Evolutionary conservation across 1,140 invertebrate genomes (phyloP), one percentile per base, ranked within the genome.

Genomic region (Drosophila aff.): DNA sequence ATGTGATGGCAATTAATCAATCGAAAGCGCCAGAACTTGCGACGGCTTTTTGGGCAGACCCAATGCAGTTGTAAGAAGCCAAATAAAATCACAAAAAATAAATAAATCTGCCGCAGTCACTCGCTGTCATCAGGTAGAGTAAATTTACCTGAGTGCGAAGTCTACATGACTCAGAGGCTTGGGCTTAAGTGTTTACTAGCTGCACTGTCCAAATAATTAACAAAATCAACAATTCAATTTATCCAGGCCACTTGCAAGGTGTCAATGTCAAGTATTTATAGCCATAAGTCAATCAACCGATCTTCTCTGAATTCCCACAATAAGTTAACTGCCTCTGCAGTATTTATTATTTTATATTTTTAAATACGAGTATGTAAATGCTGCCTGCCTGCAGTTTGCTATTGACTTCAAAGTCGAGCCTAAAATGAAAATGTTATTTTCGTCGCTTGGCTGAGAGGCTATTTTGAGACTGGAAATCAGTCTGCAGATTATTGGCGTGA

Each of bases 211-310:
- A 79, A 81, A 67, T 71, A 55, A 82, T 77, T 53, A 69, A 78
- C 41, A 64, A 47, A 76, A 55, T 36, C 68, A 78, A 64, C 23
- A 62, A 61, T 43, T 62, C 75, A 60, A 57, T 76, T 68, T 79
- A 78, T 71, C 47, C 69, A 60, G 80, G 55, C 52, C 82, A 73
- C 49, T 71, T 43, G 31, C 18, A 61, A 83, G 80, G 83, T 89
- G 83, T 89, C 85, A 89, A 89, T 83, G 64, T 69, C 65, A 78
- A 50, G 46, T 36, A 38, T 60, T 60, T 43, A 72, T 72, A 49
- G 44, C 69, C 67, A 23, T 28, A 60, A 60, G 23, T 41, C 53
- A 72, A 50, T 60, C 66, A 72, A 13, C 23, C 26, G 64, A 55
- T 31, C 43, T 69, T 36, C 26, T 62, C 63, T 10, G 13, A 7